phyloP scores from a whole-genome alignment of 2,113 vertebrate genomes.

The Gobius niger region DNA sequence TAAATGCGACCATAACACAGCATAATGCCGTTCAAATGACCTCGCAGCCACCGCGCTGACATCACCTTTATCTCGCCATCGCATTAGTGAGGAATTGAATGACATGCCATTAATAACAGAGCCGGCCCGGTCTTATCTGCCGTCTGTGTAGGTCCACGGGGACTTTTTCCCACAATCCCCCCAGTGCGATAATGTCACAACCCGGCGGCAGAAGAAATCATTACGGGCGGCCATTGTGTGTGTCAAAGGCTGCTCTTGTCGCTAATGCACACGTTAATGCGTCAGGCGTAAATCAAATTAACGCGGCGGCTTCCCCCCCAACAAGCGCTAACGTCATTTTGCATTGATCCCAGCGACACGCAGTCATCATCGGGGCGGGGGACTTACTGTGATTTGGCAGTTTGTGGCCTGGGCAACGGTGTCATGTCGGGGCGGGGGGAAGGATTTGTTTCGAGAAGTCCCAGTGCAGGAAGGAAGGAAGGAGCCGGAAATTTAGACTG shows the following conservation, averaged over 20 bases:
- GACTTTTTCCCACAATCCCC: slow-evolving; percentile 32
- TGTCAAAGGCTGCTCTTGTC: slow-evolving; percentile 8
- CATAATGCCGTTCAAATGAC: not conserved
- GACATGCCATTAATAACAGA: slow-evolving; percentile 31
- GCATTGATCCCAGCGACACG: slow-evolving; percentile 36
- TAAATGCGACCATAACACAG: not conserved
- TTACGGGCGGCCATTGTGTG: slow-evolving; percentile 20
- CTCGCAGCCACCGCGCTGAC: not conserved
- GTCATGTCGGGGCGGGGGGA: not conserved
- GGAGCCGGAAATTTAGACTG: not conserved
- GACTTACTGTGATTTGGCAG: slow-evolving; percentile 12
- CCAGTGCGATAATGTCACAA: slow-evolving; percentile 40
- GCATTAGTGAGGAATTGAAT: slow-evolving; percentile 23
- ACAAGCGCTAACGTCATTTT: slow-evolving; percentile 23
- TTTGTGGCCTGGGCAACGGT: not conserved
- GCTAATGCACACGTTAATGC: slow-evolving; percentile 49
- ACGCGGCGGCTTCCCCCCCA: slow-evolving; percentile 18
- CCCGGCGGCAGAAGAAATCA: slow-evolving; percentile 34
- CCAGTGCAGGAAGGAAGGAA: not conserved
- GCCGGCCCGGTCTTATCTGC: not conserved
- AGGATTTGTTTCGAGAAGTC: not conserved
- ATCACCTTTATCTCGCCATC: not conserved
- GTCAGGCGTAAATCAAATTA: slow-evolving; percentile 58
- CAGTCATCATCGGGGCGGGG: slow-evolving; percentile 39
- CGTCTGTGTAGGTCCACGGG: not conserved